Base-by-base conservation (phyloP, 2,113 vertebrate genomes). In the Gnathonemus longibarbis region DNA sequence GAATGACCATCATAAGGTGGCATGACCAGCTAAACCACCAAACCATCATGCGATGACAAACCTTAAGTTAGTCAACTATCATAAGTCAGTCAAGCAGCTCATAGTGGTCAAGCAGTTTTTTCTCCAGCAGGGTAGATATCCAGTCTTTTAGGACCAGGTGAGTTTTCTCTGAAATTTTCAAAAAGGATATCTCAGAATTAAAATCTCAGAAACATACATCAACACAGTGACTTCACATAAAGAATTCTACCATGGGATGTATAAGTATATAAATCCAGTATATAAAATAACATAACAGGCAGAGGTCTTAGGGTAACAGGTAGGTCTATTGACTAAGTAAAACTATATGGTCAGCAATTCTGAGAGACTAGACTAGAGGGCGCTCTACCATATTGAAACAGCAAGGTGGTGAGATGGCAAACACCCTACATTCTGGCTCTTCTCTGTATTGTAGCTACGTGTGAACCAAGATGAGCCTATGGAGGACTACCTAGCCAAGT, bases 381-480 rank as follows among this genome's bases (percentile, higher is more conserved):
- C 13, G 1, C 15, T 31, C 27, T 74, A 74, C 31, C 27, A 35
- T 77, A 39, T 5, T 42, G 31, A 80, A 42, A 42, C 35, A 8
- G 35, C 74, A 39, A 45, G n/a, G 13, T 9, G 48, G 27, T 84
- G 31, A 17, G 27, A 66, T 31, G 13, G 24, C 13, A 27, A 0
- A 21, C n/a, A 1, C 84, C 15, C 86, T 88, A 35, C 1, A 5
- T 80, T 8, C 0, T n/a, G 11, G 86, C 4, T 91, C 45, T 27
- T 52, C n/a, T 58, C 48, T 85, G 10, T 62, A 21, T 91, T n/a
- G 35, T 90, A 99, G 98, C 95, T 99, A 86, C 96, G 98, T 27
- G 98, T 99, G 66, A 99, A 99, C 94, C 98, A 99, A 95, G 98
- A 99, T 91, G 98, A 99, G 91, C 97, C 97, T 0, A 95, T 96